phyloP scores from a whole-genome alignment of 1,140 invertebrate genomes.

The Myzus persicae region DNA sequence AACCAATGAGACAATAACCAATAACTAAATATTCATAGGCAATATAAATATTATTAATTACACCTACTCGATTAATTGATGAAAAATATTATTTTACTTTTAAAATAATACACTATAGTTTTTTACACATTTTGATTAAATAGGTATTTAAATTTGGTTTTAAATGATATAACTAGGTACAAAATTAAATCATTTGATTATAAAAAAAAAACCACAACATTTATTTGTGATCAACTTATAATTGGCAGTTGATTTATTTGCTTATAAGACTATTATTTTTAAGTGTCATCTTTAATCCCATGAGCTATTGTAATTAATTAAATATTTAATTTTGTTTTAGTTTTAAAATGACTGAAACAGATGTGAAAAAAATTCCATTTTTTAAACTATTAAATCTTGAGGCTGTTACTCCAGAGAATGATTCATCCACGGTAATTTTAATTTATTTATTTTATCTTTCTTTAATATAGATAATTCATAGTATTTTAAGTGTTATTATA shows the following conservation, averaged over 20 bases:
- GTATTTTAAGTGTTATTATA: not conserved
- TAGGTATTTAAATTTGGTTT: not conserved
- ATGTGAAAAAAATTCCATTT: conserved; percentile 44
- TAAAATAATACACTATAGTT: not conserved
- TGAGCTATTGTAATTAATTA: not conserved
- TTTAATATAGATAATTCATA: not conserved
- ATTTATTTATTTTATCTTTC: not conserved
- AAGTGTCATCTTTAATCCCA: not conserved
- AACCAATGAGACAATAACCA: too few relatives aligned
- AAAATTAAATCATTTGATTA: not conserved
- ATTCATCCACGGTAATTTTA: conserved; percentile 23
- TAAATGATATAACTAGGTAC: not conserved
- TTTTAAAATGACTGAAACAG: conserved; percentile 34
- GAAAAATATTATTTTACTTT: not conserved
- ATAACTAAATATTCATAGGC: too few relatives aligned
- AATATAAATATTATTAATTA: too few relatives aligned
- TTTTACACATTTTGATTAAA: not conserved
- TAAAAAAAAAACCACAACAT: not conserved
- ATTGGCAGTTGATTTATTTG: not conserved
- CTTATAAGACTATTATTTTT: not conserved
- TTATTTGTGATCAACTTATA: not conserved
- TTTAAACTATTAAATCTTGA: conserved; percentile 13
- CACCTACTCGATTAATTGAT: not conserved
- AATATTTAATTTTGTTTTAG: conserved; percentile 26
- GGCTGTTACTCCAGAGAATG: not conserved